Percentiles rank a stretch among this genome's conserved stretches.
Evolutionary conservation across 2,113 vertebrate species (phyloP).

Genomic region (Zosterops hypoxanthus): DNA sequence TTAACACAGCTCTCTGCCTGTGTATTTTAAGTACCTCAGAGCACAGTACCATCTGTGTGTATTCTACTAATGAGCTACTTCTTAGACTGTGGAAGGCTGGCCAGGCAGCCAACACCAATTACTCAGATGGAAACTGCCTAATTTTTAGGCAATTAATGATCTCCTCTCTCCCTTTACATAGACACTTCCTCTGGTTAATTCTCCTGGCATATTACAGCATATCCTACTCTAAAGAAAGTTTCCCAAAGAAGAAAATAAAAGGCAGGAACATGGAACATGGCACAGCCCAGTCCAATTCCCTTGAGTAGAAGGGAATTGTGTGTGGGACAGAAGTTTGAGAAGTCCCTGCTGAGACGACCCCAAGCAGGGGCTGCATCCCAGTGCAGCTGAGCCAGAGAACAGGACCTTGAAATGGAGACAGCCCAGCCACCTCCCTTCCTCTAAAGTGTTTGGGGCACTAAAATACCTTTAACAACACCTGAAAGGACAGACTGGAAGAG

Average conservation of each 20-base stretch:
- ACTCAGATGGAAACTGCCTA: slow-evolving; percentile 69
- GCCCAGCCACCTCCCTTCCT: not conserved
- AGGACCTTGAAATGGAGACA: not conserved
- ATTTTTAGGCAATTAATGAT: slow-evolving; percentile 73
- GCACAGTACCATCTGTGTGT: slow-evolving; percentile 72
- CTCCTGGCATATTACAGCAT: slow-evolving; percentile 14
- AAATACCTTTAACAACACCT: not conserved
- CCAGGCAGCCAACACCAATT: slow-evolving; percentile 70
- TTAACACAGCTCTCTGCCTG: slow-evolving; percentile 56
- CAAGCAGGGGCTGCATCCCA: not conserved
- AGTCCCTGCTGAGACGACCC: not conserved
- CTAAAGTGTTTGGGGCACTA: not conserved
- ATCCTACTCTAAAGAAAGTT: not conserved
- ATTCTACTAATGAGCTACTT: slow-evolving; percentile 73
- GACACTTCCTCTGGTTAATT: slow-evolving; percentile 56
- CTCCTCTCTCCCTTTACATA: slow-evolving; percentile 31
- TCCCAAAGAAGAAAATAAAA: not conserved
- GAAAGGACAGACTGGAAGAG: not conserved
- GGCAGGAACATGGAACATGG: not conserved
- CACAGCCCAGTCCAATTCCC: not conserved
- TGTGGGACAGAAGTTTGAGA: not conserved
- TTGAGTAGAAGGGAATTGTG: rapidly evolving
- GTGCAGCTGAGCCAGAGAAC: not conserved
- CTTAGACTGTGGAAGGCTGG: slow-evolving; percentile 46
- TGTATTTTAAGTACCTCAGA: slow-evolving; percentile 71